A percentile compares a stretch with the other conserved stretches of the same genome.
phyloP scores from a whole-genome alignment of 2,888 invertebrate genomes.

The Eledone cirrhosa region DNA sequence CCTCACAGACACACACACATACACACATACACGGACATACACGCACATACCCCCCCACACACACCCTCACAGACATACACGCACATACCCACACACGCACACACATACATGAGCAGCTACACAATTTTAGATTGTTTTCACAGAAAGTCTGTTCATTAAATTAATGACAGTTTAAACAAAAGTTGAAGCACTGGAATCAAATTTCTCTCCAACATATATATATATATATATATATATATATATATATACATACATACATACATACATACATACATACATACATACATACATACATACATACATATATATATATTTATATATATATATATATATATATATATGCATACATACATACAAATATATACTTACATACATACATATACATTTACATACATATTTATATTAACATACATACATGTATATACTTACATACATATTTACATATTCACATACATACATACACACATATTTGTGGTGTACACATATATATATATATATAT shows the following conservation, averaged over 20 bases:
- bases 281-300: background rate
- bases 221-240: background rate
- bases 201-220: no score
- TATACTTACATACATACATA: background rate
- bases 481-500: no score
- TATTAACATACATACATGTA: background rate
- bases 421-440: background rate
- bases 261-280: background rate
- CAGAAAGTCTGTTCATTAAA: no score
- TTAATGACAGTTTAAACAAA: no score
- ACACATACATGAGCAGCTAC: background rate
- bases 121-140: no score
- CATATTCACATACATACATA: constrained; percentile 17
- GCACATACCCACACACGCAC: background rate
- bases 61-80: no score
- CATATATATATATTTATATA: background rate
- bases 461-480: constrained; percentile 34
- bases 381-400: background rate
- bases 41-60: no score
- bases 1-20: no score
- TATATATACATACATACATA: background rate
- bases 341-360: background rate
- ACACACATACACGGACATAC: no score
- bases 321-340: background rate
- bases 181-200: background rate